phyloP scores from a whole-genome alignment of 2,113 vertebrate genomes.

The Ophiodon elongatus region DNA sequence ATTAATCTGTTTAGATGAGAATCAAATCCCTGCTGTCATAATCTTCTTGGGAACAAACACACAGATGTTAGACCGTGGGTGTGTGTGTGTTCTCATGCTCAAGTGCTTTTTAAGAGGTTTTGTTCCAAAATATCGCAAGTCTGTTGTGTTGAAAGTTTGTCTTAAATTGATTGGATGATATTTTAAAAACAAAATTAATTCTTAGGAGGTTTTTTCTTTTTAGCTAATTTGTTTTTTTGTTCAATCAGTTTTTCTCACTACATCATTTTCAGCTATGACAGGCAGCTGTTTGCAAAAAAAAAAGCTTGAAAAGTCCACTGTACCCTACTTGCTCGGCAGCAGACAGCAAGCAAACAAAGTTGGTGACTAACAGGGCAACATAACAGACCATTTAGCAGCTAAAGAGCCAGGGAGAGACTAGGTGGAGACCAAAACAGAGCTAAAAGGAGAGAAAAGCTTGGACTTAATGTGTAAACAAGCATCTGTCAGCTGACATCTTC shows the following conservation, averaged over 20 bases:
- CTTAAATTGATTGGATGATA: not conserved
- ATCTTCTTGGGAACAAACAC: conserved; percentile 63
- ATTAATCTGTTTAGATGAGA: conserved; percentile 72
- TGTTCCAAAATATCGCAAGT: not conserved
- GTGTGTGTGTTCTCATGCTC: not conserved
- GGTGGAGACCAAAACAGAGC: not conserved
- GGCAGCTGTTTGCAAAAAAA: not conserved
- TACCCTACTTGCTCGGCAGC: not conserved
- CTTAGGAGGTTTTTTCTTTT: not conserved
- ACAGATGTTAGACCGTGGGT: conserved; percentile 46
- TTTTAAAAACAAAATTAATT: not conserved
- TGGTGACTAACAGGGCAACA: not conserved
- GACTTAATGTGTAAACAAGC: too few species aligned
- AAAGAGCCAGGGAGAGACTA: too few species aligned
- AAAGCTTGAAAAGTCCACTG: not conserved
- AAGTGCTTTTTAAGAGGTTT: conserved; percentile 37
- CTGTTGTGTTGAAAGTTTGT: not conserved
- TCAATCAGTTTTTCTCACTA: not conserved
- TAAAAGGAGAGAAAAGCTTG: not conserved
- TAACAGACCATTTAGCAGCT: not conserved
- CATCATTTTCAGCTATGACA: not conserved
- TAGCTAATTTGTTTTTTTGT: not conserved
- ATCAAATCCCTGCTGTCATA: conserved; percentile 76
- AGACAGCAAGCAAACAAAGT: not conserved
- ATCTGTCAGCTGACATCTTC: too few species aligned